Evolutionary conservation across 1,140 invertebrate genomes (phyloP).

Genomic region (Drosophila sulfurigaster): DNA sequence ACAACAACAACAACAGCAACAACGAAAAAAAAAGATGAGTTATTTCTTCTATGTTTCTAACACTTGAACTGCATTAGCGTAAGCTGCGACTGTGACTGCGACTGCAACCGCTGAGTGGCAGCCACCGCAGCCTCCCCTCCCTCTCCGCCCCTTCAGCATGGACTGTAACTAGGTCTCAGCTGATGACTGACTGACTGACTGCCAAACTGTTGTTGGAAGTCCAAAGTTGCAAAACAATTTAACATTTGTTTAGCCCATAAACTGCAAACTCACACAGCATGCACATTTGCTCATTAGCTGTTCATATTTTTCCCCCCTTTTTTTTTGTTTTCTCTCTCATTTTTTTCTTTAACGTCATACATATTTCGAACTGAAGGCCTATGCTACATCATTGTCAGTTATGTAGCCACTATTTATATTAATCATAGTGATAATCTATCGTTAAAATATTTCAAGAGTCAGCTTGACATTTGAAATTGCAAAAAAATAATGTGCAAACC

Average conservation of each 20-base stretch:
- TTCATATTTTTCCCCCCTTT: background rate
- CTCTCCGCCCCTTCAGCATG: background rate
- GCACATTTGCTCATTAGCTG: slow-evolving; percentile 31
- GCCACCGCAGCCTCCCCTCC: slow-evolving; percentile 4
- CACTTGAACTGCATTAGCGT: slow-evolving; percentile 81
- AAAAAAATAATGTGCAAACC: too few species aligned
- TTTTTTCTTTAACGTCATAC: background rate
- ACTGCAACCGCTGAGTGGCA: slow-evolving; percentile 38
- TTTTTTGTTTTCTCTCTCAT: background rate
- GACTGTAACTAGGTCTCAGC: slow-evolving; percentile 1
- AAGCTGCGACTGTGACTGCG: slow-evolving; percentile 56
- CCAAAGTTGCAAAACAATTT: slow-evolving; percentile 48
- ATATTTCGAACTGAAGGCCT: background rate
- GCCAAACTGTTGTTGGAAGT: slow-evolving; percentile 18
- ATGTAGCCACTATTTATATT: background rate
- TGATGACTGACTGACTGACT: slow-evolving; percentile 19
- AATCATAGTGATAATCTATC: slow-evolving; percentile 1
- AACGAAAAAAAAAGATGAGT: slow-evolving; percentile 52
- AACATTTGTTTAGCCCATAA: slow-evolving; percentile 41
- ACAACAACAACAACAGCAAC: background rate
- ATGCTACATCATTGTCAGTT: background rate
- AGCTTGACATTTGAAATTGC: background rate
- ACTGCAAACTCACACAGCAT: slow-evolving; percentile 2
- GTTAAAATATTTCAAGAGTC: background rate
- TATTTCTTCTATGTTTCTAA: slow-evolving; percentile 78